phyloP scores from a whole-genome alignment of 2,113 vertebrate genomes.

The Larimichthys crocea region DNA sequence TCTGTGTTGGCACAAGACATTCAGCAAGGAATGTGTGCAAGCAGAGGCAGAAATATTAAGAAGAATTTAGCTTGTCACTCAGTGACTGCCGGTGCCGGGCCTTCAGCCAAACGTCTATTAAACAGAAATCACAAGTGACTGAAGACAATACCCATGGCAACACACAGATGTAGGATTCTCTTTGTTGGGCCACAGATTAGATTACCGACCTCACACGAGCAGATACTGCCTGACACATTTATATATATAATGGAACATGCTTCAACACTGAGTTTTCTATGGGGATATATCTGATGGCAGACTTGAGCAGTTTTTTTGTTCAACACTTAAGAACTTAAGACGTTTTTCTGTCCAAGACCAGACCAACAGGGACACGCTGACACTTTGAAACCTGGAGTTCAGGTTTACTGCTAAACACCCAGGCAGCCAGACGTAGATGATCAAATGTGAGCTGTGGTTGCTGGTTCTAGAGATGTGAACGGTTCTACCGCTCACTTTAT shows the following conservation, averaged over 20 bases:
- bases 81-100: not conserved
- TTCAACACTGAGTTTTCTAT: not conserved
- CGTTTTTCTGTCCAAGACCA: too few relatives aligned
- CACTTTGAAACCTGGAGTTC: too few relatives aligned
- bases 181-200: slow-evolving; percentile 34
- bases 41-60: slow-evolving; percentile 1
- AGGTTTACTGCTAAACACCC: too few relatives aligned
- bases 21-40: not conserved
- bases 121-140: slow-evolving; percentile 44
- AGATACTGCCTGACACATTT: slow-evolving; percentile 2
- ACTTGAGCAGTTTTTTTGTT: not conserved
- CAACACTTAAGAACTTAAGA: too few relatives aligned
- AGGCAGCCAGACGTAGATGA: too few relatives aligned
- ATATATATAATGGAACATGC: not conserved
- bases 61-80: not conserved
- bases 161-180: slow-evolving; percentile 11
- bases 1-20: not conserved
- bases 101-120: slow-evolving; percentile 12
- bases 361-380: too few relatives aligned
- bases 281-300: not conserved
- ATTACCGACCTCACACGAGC: slow-evolving; percentile 32
- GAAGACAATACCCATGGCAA: slow-evolving; percentile 27
- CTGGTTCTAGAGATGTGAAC: too few relatives aligned
- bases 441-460: too few relatives aligned
- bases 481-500: too few relatives aligned